Percentiles rank a stretch among this genome's conserved stretches.
Conservation (phyloP, 1,140 invertebrate genomes). For the Brachionus sp. region DNA sequence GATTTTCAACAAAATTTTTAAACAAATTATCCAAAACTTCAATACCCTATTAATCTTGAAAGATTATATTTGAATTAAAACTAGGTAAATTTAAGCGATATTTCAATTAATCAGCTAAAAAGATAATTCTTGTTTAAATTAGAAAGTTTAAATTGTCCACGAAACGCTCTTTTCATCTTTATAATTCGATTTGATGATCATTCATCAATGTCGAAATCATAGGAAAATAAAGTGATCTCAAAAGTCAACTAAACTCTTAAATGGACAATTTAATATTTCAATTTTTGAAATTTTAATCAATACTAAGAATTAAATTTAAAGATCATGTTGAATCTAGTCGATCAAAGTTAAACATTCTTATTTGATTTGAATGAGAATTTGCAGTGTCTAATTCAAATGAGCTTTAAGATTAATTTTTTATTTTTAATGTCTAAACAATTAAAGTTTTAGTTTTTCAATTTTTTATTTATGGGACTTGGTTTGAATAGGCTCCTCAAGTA, state of each 20-base stretch:
- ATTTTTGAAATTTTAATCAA: not conserved
- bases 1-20: not conserved
- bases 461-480: no score
- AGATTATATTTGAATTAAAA: not conserved
- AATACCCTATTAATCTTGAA: slow-evolving; percentile 19
- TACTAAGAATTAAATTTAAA: not conserved
- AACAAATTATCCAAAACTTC: not conserved
- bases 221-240: not conserved
- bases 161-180: not conserved
- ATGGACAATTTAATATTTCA: slow-evolving; percentile 33
- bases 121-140: slow-evolving; percentile 28
- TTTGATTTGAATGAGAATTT: not conserved
- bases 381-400: not conserved
- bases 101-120: slow-evolving; percentile 21
- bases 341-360: not conserved
- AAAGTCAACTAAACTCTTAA: not conserved
- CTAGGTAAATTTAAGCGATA: not conserved
- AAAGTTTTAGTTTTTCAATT: no score
- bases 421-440: not conserved
- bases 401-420: not conserved
- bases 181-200: not conserved
- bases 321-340: not conserved
- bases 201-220: slow-evolving; percentile 1
- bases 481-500: no score
- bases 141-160: not conserved